Evolutionary conservation across 1,140 invertebrate species (phyloP).

Genomic region (Epicauta chinensis): DNA sequence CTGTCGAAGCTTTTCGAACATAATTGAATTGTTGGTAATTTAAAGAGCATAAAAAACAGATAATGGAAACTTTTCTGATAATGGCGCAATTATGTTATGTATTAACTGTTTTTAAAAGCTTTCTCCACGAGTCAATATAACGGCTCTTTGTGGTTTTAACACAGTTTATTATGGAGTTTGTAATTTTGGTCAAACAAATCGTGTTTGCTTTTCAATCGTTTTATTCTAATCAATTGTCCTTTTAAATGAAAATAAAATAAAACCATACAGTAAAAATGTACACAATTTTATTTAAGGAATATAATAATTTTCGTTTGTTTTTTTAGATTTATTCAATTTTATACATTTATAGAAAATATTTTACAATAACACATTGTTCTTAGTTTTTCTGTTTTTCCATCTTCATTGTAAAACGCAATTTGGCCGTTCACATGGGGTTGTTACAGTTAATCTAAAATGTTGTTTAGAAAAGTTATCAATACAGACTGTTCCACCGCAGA

Average conservation of each 20-base stretch:
- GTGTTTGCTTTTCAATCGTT: neutral
- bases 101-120: neutral
- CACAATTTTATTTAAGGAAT: slow-evolving; percentile 27
- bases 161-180: no score
- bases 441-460: neutral
- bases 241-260: neutral
- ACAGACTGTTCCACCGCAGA: no score
- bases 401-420: slow-evolving; percentile 5
- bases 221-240: no score
- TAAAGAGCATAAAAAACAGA: neutral
- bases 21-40: no score
- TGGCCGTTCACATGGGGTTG: slow-evolving; percentile 10
- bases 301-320: slow-evolving; percentile 13
- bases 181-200: no score
- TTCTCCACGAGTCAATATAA: no score
- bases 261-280: slow-evolving; percentile 20
- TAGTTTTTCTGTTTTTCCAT: no score
- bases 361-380: slow-evolving; percentile 15
- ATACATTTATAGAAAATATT: slow-evolving; percentile 28
- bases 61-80: neutral
- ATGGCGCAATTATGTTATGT: neutral
- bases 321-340: slow-evolving; percentile 7
- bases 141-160: no score
- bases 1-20: no score
- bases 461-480: no score